Conservation (phyloP, 2,113 vertebrate genomes). For the Labeo catla region DNA sequence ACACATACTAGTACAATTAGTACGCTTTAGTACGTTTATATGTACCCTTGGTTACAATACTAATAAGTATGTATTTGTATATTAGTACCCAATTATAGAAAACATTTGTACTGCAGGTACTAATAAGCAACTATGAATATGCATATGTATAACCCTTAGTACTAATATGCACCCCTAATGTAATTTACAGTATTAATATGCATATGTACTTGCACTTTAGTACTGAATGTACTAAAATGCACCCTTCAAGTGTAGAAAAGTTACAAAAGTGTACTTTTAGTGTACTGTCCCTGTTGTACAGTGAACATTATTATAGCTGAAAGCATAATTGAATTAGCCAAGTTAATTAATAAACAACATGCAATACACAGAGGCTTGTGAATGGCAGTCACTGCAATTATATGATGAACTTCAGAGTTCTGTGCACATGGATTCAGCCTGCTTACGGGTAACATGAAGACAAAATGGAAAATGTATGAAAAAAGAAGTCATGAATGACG, state of each 20-base stretch:
- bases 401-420: background rate
- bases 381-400: background rate
- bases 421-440: background rate
- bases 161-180: background rate
- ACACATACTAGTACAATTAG: too few relatives aligned
- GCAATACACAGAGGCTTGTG: background rate
- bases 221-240: background rate
- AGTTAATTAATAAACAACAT: background rate
- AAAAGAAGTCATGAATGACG: slow-evolving; percentile 25
- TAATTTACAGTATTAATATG: too few relatives aligned
- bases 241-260: background rate
- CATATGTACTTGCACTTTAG: background rate
- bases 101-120: too few relatives aligned
- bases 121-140: too few relatives aligned
- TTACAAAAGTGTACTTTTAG: background rate
- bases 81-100: too few relatives aligned
- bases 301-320: background rate
- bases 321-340: background rate
- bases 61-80: too few relatives aligned
- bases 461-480: slow-evolving; percentile 19
- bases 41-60: too few relatives aligned
- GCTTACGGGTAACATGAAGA: background rate
- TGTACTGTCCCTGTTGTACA: background rate
- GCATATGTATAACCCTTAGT: too few relatives aligned
- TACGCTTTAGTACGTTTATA: too few relatives aligned